phyloP scores from a whole-genome alignment of 35 echinoderm and acorn worm genomes.

The Amphiura filiformis region DNA sequence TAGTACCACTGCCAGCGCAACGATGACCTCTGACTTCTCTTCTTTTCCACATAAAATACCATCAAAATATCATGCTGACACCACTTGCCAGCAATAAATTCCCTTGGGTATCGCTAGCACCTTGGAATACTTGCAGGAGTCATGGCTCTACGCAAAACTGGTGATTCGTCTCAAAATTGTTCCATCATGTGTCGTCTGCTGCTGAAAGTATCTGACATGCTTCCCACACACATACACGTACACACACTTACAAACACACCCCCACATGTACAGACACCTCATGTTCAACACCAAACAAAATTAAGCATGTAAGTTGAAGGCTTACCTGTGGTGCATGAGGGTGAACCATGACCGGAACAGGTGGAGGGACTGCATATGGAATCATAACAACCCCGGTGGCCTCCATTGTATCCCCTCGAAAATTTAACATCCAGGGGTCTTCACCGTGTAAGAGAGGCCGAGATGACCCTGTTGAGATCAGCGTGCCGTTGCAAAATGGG shows the following conservation, averaged over 20 bases:
- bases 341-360: slow-evolving; percentile 30
- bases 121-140: not conserved
- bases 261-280: not conserved
- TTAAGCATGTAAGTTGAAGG: not conserved
- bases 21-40: not conserved
- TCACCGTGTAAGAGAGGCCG: not conserved
- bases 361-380: slow-evolving; percentile 22
- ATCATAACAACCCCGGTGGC: slow-evolving; percentile 38
- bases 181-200: not conserved
- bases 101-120: not conserved
- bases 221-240: not conserved
- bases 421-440: slow-evolving; percentile 17
- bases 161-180: not conserved
- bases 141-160: not conserved
- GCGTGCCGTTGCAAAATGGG: not conserved
- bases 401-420: slow-evolving; percentile 32
- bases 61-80: not conserved
- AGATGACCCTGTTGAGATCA: not conserved
- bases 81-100: not conserved
- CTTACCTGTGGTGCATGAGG: slow-evolving; percentile 29
- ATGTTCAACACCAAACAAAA: too few species aligned
- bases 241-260: not conserved
- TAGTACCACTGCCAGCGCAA: not conserved
- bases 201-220: not conserved
- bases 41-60: not conserved